Evolutionary conservation across 2,888 invertebrate species (phyloP).

Genomic region (Cerastis leucographa): DNA sequence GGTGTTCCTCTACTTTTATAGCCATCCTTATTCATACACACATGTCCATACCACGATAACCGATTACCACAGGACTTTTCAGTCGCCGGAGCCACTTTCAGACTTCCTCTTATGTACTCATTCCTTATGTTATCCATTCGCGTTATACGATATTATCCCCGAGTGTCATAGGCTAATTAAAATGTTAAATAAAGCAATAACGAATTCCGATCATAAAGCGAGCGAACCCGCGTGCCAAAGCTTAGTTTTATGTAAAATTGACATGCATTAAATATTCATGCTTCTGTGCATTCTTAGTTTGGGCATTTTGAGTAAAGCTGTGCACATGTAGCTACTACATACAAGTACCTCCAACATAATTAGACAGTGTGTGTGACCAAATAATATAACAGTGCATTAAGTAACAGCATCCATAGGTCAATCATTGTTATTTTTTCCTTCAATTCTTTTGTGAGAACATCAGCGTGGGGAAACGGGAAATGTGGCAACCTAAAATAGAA

Average conservation of each 20-base stretch:
- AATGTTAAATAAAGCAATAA: no score
- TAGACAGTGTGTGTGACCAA: not conserved
- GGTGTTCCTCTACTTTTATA: no score
- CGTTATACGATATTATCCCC: no score
- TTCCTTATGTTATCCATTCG: no score
- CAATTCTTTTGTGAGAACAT: not conserved
- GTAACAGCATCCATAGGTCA: not conserved
- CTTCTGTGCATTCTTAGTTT: conserved; percentile 8
- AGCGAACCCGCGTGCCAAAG: no score
- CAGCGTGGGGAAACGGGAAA: not conserved
- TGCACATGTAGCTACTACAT: not conserved
- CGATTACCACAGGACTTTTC: no score
- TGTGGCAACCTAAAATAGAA: not conserved
- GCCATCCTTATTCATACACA: no score
- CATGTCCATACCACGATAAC: no score
- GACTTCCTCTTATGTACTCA: no score
- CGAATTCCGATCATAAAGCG: no score
- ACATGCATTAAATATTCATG: not conserved
- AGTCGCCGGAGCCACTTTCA: no score
- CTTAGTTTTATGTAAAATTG: not conserved
- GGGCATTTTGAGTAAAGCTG: not conserved
- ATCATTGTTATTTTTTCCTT: not conserved
- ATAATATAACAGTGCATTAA: not conserved
- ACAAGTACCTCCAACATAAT: not conserved
- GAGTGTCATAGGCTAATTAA: no score